Percentiles rank a stretch among this genome's conserved stretches.
These are phyloP conservation scores for Dasypolia templi DNA, from an alignment of 2,888 invertebrate genomes.

Conservation along the genomic window DNA sequence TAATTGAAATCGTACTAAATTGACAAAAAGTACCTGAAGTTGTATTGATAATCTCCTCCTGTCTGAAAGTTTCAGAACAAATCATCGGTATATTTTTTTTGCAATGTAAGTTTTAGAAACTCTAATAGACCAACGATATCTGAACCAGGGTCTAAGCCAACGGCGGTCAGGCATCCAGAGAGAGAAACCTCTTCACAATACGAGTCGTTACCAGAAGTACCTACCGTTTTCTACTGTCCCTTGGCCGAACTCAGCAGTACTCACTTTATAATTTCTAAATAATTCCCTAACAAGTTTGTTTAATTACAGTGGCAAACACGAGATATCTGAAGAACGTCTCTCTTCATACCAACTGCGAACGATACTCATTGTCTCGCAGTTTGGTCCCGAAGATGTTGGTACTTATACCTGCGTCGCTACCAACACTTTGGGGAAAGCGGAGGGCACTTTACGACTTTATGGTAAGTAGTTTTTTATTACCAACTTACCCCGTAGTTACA, in stretches of 20 bases:
- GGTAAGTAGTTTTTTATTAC: slow-evolving; percentile 85
- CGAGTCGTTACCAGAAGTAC: no score
- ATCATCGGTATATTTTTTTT: not conserved
- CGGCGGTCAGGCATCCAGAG: no score
- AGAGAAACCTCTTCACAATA: no score
- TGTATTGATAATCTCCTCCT: no score
- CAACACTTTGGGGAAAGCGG: slow-evolving; percentile 93
- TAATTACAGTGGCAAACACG: slow-evolving; percentile 91
- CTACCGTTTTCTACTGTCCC: no score
- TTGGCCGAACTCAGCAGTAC: no score
- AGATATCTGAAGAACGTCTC: slow-evolving; percentile 91
- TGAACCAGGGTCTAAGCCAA: no score
- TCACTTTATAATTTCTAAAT: not conserved
- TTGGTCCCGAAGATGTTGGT: slow-evolving; percentile 91
- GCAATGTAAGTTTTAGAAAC: no score
- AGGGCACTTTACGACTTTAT: slow-evolving; percentile 92
- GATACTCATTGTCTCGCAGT: slow-evolving; percentile 91
- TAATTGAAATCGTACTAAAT: not conserved
- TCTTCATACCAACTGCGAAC: slow-evolving; percentile 92
- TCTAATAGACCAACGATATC: no score
- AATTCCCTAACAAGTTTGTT: not conserved
- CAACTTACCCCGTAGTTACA: no score
- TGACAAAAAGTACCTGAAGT: not conserved
- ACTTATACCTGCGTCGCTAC: slow-evolving; percentile 93
- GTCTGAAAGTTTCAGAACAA: not conserved